Percentiles rank a stretch among this genome's conserved stretches.
Conservation (phyloP, 2,888 invertebrate genomes). For the Mesopsocus fuscifrons region DNA sequence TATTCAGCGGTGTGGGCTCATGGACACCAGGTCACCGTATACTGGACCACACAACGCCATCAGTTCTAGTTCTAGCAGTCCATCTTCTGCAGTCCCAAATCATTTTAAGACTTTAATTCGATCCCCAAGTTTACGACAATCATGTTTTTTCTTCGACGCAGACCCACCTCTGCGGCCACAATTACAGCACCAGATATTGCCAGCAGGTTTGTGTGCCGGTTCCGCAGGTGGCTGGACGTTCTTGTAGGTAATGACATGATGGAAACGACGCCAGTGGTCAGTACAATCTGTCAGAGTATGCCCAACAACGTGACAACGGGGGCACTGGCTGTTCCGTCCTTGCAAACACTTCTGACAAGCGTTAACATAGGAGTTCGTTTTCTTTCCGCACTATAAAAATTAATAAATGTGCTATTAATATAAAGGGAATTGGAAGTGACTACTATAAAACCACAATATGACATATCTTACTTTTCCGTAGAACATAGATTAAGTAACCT, state of each 20-base stretch:
- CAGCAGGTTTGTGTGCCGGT: not conserved
- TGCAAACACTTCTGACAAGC: constrained; percentile 1
- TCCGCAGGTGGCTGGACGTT: not conserved
- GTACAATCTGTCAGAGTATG: constrained; percentile 4
- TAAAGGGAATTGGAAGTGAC: no score
- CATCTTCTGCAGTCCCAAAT: no score
- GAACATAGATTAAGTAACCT: no score
- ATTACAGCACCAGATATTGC: constrained; percentile 1
- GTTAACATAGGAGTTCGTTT: not conserved
- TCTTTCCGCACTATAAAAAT: not conserved
- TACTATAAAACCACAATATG: no score
- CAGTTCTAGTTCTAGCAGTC: no score
- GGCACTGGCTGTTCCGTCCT: not conserved
- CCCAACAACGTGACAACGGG: not conserved
- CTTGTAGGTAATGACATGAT: not conserved
- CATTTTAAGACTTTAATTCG: no score
- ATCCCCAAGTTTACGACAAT: no score
- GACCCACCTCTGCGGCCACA: not conserved
- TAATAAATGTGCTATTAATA: not conserved
- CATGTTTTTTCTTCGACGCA: no score
- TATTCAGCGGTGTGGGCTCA: no score
- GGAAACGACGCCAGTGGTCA: constrained; percentile 2
- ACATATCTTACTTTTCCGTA: no score
- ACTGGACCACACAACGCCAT: no score
- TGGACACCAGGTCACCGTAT: not conserved